phyloP scores from a whole-genome alignment of 1,140 invertebrate genomes.

The Platorchestia sp. region DNA sequence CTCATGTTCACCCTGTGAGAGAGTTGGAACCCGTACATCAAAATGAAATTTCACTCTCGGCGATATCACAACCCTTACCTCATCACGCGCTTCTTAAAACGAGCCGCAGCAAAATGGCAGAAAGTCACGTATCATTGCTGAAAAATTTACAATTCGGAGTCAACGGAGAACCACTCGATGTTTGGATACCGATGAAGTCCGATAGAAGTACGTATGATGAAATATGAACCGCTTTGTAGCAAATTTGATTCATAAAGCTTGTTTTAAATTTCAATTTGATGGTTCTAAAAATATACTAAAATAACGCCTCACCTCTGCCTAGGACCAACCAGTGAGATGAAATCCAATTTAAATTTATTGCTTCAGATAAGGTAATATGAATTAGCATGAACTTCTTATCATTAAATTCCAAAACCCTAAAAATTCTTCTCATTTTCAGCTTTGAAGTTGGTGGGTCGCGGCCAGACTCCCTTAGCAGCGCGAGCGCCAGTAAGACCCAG shows the following conservation, averaged over 20 bases:
- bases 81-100: constrained; percentile 18
- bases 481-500: background rate
- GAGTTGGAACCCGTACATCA: background rate
- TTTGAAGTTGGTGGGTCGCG: constrained; percentile 12
- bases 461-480: background rate
- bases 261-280: no score
- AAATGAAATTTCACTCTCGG: background rate
- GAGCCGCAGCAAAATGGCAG: background rate
- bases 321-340: no score
- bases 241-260: background rate
- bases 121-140: constrained; percentile 41
- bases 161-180: constrained; percentile 48
- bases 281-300: no score
- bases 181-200: constrained; percentile 42
- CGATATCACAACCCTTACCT: constrained; percentile 22
- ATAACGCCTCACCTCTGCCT: no score
- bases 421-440: constrained; percentile 21
- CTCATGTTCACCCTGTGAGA: background rate
- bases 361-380: no score
- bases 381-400: background rate
- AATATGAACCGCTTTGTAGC: background rate
- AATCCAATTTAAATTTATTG: no score
- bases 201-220: constrained; percentile 22
- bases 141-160: constrained; percentile 38
- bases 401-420: no score